Conservation (phyloP, 2,113 vertebrate species). For the Hiodon alosoides region DNA sequence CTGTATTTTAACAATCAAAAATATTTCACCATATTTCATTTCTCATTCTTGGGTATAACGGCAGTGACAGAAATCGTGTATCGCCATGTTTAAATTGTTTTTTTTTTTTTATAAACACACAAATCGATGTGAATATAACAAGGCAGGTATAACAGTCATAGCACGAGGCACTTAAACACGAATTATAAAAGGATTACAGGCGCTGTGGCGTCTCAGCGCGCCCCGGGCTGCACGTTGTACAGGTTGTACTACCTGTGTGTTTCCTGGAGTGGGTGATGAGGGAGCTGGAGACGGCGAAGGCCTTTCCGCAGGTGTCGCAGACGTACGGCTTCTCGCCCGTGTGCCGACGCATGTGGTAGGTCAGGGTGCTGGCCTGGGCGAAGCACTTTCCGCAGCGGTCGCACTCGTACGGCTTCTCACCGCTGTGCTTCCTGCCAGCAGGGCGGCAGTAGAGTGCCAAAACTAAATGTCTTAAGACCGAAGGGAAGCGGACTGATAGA, state of each 20-base stretch:
- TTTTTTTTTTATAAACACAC: too few species aligned
- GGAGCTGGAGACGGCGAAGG: conserved; percentile 94
- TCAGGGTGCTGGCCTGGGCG: conserved; percentile 93
- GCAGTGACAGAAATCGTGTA: too few species aligned
- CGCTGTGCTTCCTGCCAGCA: conserved; percentile 82
- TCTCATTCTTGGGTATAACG: too few species aligned
- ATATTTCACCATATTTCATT: too few species aligned
- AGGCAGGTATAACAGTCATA: not conserved
- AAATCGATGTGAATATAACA: too few species aligned
- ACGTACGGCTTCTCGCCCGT: conserved; percentile 96
- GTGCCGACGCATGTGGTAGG: conserved; percentile 91
- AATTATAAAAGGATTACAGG: not conserved
- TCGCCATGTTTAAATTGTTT: too few species aligned
- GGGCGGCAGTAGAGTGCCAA: conserved; percentile 2
- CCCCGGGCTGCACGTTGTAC: not conserved
- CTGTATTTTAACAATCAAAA: too few species aligned
- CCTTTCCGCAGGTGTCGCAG: conserved; percentile 92
- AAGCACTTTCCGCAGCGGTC: conserved; percentile 90
- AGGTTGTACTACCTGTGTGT: conserved; percentile 74
- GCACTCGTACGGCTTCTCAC: conserved; percentile 95
- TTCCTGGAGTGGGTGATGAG: conserved; percentile 94
- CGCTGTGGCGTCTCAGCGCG: not conserved
- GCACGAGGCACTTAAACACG: too few species aligned
- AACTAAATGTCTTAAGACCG: too few species aligned
- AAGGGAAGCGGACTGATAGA: not conserved